Base-by-base conservation (phyloP, 2,888 invertebrate species). In the Pammene aurita region DNA sequence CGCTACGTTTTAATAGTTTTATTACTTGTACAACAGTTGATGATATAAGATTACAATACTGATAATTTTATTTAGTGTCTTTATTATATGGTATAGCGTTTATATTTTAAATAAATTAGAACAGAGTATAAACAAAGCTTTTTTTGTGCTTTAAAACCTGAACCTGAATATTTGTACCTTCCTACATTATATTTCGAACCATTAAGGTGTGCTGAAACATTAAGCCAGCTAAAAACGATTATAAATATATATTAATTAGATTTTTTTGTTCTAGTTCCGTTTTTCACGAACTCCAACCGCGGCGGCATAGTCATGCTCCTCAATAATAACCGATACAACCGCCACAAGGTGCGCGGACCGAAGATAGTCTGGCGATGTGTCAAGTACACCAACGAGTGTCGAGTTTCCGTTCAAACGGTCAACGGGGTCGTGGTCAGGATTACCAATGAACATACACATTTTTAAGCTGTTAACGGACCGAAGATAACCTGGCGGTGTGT, bases 281-380 rank as follows among this genome's bases (percentile, higher is more conserved):
- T 66, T 13, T 66, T 66, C 58, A 58, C 58, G 13, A 42, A n/a
- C 26, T 58, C 58, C 5, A 58, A 42, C 34, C 50, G 41, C 10
- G 66, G 66, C 13, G 58, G 66, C 42, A 50, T 42, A 11, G 58
- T 58, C 16, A 66, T 66, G 66, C 16, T 66, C 4, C 44, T 77
- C 16, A 64, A 71, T 6, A 52, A 77, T 26, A 72, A 72, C 14
- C 70, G 60, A 7, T 77, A 67, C 60, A 74, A 76, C 14, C 74
- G 75, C 16, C 73, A 76, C 64, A 72, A 34, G 13, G 42, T n/a
- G 2, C 41, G 34, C 5, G 57, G 62, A 2, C 6, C 14, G 14
- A 71, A 66, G 73, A 76, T 44, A 66, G 72, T 50, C 66, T 73
- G 79, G 76, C 76, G 78, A 38, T 67, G 66, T 48, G 66, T 58